Base-by-base conservation (phyloP, 2,888 invertebrate species). In the Frankliniella fusca region DNA sequence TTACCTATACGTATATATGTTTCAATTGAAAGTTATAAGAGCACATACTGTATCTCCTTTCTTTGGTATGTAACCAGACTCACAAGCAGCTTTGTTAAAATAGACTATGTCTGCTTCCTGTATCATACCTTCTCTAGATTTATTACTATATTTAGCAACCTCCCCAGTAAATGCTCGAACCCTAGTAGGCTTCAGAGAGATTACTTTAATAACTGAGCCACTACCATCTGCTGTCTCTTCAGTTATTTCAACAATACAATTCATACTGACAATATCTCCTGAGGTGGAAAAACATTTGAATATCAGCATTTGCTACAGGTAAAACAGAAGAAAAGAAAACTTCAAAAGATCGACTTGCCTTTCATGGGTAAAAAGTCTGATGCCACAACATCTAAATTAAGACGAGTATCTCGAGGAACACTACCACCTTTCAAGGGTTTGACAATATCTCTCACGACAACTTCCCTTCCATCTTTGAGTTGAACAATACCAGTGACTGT, bases 121-220 rank as follows among this genome's bases (percentile, higher is more conserved):
- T 83, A 95, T 91, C 12, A 88, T 87, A 3, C 93, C 93, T 83
- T 88, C 87, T 76, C 85, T 85, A 27, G 81, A 85, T 9, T 83
- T 80, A 0, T 83, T 20, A 85, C 89, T 86, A 87, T 89, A 91
- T 27, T 84, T 85, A 7, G 89, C 88, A 80, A 94, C 87, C 28
- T 86, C 87, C 3, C 92, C 92, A 83, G 89, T 87, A 81, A 89
- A 87, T 7, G 91, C 86, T 86, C 91, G 91, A 23, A 89, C 89
- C 84, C 94, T 89, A 20, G 83, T 48, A n/a, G 83, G 82, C 28
- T 50, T 82, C 76, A 84, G 76, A 82, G 90, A 90, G 80, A 89
- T 87, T 0, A 94, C 90, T 86, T 92, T 90, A 80, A 94, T 86
- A 76, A 94, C 90, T 88, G 91, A 86, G n/a, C 90, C 91, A 79